Percentiles rank a stretch among this genome's conserved stretches.
Evolutionary conservation across 2,113 vertebrate genomes (phyloP).

Genomic region (Python bivittatus): DNA sequence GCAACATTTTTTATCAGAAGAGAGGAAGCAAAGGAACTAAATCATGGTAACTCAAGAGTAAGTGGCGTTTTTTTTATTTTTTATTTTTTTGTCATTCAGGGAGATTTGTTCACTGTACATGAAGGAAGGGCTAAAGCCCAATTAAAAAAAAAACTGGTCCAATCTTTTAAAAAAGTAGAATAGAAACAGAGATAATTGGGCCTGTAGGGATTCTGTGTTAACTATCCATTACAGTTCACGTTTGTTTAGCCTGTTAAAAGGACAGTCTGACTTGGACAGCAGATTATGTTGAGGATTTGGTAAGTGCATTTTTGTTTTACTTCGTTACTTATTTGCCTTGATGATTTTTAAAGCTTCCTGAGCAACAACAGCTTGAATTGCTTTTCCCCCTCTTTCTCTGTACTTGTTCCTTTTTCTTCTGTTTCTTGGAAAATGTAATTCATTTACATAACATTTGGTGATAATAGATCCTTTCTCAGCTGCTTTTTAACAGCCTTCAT

Average conservation of each 20-base stretch:
- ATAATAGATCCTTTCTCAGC: neutral
- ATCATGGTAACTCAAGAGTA: neutral
- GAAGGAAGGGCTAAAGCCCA: conserved; percentile 17
- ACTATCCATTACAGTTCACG: conserved; percentile 36
- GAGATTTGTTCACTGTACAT: neutral
- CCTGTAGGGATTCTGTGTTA: conserved; percentile 61
- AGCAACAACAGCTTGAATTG: neutral
- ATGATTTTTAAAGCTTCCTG: neutral
- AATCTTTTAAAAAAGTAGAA: neutral
- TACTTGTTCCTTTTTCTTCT: neutral
- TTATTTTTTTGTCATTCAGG: neutral
- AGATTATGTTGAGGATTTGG: conserved; percentile 6
- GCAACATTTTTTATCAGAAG: neutral
- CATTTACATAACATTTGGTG: neutral
- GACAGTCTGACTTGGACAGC: conserved; percentile 27
- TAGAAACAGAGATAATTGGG: conserved; percentile 54
- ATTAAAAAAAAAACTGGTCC: conserved; percentile 58
- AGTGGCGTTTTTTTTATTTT: neutral
- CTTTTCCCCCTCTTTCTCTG: neutral
- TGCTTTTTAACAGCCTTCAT: neutral
- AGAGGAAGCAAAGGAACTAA: neutral
- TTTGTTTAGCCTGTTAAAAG: conserved; percentile 38
- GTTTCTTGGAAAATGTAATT: neutral
- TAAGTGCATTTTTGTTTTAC: conserved; percentile 30
- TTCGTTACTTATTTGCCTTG: neutral